Conservation (phyloP, 1,140 invertebrate species). For the Lanistes nyassanus region DNA sequence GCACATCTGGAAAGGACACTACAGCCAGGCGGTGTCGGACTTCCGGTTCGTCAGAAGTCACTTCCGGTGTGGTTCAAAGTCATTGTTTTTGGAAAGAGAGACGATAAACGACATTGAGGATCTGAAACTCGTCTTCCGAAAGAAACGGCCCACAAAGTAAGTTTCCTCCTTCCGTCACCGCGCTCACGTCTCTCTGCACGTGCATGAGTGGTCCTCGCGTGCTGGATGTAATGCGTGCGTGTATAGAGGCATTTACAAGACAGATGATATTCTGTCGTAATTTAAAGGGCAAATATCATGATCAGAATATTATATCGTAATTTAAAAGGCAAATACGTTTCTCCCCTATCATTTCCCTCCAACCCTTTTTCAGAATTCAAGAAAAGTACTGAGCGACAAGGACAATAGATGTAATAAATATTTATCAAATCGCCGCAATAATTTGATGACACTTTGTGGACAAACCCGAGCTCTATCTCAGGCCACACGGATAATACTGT, state of each 20-base stretch:
- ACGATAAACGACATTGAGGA: conserved; percentile 14
- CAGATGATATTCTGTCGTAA: too few relatives aligned
- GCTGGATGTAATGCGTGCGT: background rate
- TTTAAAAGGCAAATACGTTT: too few relatives aligned
- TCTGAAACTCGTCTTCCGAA: conserved; percentile 5
- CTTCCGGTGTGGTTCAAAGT: conserved; percentile 11
- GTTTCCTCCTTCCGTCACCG: conserved; percentile 6
- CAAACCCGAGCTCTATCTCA: too few relatives aligned
- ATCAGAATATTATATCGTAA: too few relatives aligned
- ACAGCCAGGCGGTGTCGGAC: conserved; percentile 19
- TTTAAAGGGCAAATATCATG: too few relatives aligned
- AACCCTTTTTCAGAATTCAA: too few relatives aligned
- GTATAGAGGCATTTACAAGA: background rate
- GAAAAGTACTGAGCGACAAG: too few relatives aligned
- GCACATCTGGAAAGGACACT: conserved; percentile 21
- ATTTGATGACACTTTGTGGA: too few relatives aligned
- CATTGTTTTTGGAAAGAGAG: conserved; percentile 8
- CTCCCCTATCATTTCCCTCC: too few relatives aligned
- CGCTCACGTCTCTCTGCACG: background rate
- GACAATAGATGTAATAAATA: too few relatives aligned
- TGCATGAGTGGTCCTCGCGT: background rate
- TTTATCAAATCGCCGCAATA: too few relatives aligned
- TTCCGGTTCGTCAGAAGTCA: conserved; percentile 22
- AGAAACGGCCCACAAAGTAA: conserved; percentile 9
- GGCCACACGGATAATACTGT: too few relatives aligned